These are phyloP conservation scores for Strongylocentrotus purpuratus DNA, from an alignment of 35 echinoderm and acorn worm species.

Conservation along the genomic window DNA sequence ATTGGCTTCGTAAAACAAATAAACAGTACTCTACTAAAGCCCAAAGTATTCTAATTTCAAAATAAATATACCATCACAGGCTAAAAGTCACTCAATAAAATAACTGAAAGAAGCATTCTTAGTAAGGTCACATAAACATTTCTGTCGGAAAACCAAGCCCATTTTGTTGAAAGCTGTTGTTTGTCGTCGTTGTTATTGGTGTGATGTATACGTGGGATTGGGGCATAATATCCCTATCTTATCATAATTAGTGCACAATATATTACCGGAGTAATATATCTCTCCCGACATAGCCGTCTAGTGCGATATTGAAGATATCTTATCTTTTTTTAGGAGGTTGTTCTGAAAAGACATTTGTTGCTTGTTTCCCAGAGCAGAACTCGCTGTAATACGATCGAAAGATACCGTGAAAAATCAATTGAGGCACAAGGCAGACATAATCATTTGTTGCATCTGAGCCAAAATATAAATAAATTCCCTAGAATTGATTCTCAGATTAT, in stretches of 20 bases:
- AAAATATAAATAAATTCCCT: too few relatives aligned
- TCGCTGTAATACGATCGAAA: background rate
- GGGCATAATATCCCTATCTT: background rate
- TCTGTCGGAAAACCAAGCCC: too few relatives aligned
- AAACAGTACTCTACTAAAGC: too few relatives aligned
- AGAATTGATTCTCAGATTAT: too few relatives aligned
- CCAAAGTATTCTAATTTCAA: too few relatives aligned
- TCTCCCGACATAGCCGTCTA: background rate
- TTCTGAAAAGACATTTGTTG: background rate
- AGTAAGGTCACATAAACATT: too few relatives aligned
- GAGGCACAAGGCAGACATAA: background rate
- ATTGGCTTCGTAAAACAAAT: too few relatives aligned
- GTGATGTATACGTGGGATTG: background rate
- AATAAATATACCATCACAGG: too few relatives aligned
- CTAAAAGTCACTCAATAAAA: too few relatives aligned
- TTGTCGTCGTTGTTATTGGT: background rate
- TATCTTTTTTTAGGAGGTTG: background rate
- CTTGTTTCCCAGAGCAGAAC: background rate
- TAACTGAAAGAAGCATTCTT: too few relatives aligned
- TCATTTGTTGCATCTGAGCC: background rate
- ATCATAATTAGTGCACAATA: background rate
- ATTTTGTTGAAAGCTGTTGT: too few relatives aligned
- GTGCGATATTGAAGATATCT: background rate
- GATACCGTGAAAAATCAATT: conserved; percentile 8
- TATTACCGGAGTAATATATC: background rate